Evolutionary conservation across 2,797 vertebrate genomes (phyloP), one percentile per base, ranked within the genome.

Genomic region (Huso huso): DNA sequence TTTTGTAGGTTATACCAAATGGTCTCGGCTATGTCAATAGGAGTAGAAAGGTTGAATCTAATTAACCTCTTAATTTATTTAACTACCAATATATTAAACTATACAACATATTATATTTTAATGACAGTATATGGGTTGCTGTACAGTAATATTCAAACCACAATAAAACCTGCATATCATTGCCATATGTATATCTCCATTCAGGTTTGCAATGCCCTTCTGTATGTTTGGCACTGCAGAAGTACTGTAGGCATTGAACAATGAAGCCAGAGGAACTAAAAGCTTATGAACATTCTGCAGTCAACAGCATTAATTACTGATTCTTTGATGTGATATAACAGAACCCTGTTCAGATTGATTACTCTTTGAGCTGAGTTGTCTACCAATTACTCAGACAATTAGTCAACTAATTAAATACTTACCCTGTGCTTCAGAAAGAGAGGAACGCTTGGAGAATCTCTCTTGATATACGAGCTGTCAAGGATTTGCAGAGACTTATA

Each of bases 311-410:
- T 97, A 96, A 99, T 99, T 91, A 91, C 90, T 89, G 95, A 97
- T 95, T 90, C 93, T 94, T 91, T 93, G 94, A 95, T 95, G 92
- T 93, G 96, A 97, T 97, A 97, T 93, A 95, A 93, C 86, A 86
- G 85, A 93, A 91, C 91, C 92, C 92, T 95, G 93, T 93, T 95
- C 92, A 96, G 90, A 97, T 96, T 96, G 95, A 98, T 97, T 97
- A 96, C 95, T 96, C 92, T 95, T 95, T 96, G 94, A 96, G 94
- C 93, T 87, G 93, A 96, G 92, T 96, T 94, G 95, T 94, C 95
- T 98, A 93, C 95, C 94, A 97, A 98, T 99, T 98, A 99, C 94
- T 95, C 95, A 97, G 95, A 95, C 95, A 99, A 97, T 99, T 98
- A 97, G 93, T 93, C 92, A 92, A 94, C 94, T 99, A 97, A 99